phyloP scores from a whole-genome alignment of 2,113 vertebrate species.

The Seriola rivoliana region DNA sequence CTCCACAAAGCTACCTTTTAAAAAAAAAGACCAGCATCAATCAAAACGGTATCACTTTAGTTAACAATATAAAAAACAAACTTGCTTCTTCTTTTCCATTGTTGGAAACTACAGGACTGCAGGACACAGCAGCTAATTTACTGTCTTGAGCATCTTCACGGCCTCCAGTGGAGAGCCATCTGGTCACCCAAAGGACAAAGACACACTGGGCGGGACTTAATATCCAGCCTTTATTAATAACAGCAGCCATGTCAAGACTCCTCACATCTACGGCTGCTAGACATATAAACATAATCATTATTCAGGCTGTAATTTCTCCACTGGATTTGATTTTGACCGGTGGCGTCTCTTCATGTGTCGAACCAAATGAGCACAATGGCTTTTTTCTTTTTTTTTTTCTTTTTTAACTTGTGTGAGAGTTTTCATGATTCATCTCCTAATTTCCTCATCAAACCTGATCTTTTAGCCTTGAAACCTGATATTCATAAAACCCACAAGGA shows the following conservation, averaged over 20 bases:
- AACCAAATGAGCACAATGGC: no score
- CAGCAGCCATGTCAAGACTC: not conserved
- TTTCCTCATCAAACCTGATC: not conserved
- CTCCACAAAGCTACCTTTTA: no score
- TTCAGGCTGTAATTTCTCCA: not conserved
- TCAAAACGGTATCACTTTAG: no score
- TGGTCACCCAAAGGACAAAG: not conserved
- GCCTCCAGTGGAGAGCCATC: constrained; percentile 6
- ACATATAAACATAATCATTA: not conserved
- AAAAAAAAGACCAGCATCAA: no score
- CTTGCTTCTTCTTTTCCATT: no score
- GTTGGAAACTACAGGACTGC: not conserved
- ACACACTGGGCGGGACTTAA: not conserved
- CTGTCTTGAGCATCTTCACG: not conserved
- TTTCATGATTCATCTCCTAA: not conserved
- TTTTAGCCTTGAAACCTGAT: not conserved
- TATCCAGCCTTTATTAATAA: not conserved
- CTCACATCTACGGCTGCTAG: not conserved
- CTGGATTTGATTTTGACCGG: not conserved
- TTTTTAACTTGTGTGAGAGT: not conserved
- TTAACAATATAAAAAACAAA: no score
- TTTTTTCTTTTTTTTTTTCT: not conserved
- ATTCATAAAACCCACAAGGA: not conserved
- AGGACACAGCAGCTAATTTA: not conserved
- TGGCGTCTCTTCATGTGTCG: not conserved